phyloP scores from a whole-genome alignment of 1,140 invertebrate species.

The Drosophila neocordata region DNA sequence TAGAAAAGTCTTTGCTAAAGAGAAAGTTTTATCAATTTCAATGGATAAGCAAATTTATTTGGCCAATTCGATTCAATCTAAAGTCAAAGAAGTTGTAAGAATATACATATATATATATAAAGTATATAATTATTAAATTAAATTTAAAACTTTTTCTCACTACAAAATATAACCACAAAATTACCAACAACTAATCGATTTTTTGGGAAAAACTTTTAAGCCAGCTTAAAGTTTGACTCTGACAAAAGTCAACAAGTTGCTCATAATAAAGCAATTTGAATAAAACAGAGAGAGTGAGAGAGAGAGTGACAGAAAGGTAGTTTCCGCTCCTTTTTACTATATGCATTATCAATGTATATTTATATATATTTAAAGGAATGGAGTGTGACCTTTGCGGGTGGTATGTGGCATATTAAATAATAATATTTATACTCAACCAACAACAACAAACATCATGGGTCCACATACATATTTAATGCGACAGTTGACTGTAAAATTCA shows the following conservation, averaged over 20 bases:
- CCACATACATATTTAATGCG: conserved; percentile 57
- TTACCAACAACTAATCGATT: neutral
- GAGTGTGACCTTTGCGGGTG: conserved; percentile 1
- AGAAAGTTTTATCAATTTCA: neutral
- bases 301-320: conserved; percentile 30
- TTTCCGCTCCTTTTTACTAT: conserved; percentile 21
- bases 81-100: neutral
- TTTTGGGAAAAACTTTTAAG: conserved; percentile 26
- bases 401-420: conserved; percentile 74
- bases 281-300: conserved; percentile 45
- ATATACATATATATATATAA: neutral
- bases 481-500: conserved; percentile 23
- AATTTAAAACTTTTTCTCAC: neutral
- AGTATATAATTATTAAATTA: neutral
- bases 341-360: conserved; percentile 8
- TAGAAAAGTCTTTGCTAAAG: neutral
- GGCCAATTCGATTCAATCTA: neutral
- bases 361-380: neutral
- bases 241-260: conserved; percentile 75
- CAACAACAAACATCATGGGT: conserved; percentile 23
- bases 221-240: conserved; percentile 61
- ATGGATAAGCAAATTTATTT: no score
- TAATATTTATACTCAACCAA: conserved; percentile 69
- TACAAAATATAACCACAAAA: neutral
- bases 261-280: conserved; percentile 73